Conservation (phyloP, 2,888 invertebrate genomes). For the Stenurella melanura region DNA sequence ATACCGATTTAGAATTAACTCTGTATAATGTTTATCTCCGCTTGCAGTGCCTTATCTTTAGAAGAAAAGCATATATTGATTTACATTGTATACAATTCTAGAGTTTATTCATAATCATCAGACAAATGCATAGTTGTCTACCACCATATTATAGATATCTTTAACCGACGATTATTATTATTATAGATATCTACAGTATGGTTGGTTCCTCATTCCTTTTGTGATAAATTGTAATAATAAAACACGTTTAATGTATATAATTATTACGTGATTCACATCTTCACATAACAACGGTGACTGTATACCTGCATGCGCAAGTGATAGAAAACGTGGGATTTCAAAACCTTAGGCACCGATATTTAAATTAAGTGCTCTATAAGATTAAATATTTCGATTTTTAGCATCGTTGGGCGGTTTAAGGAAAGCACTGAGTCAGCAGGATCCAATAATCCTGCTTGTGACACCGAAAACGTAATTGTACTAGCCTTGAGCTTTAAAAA, state of each 20-base stretch:
- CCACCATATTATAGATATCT: slow-evolving; percentile 9
- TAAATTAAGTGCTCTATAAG: slow-evolving; percentile 49
- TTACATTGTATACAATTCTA: neutral
- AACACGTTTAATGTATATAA: slow-evolving; percentile 27
- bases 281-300: slow-evolving; percentile 5
- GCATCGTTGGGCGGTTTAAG: neutral
- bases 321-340: slow-evolving; percentile 50
- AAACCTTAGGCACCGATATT: slow-evolving; percentile 46
- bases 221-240: slow-evolving; percentile 18
- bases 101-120: neutral
- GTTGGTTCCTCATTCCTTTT: slow-evolving; percentile 21
- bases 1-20: too few species aligned
- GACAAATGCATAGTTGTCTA: neutral
- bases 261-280: slow-evolving; percentile 28
- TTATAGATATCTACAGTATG: neutral
- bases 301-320: slow-evolving; percentile 37
- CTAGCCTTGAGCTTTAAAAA: too few species aligned
- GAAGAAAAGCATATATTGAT: slow-evolving; percentile 2
- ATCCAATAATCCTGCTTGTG: neutral
- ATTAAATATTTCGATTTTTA: slow-evolving; percentile 40
- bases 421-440: neutral
- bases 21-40: too few species aligned
- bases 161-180: slow-evolving; percentile 14
- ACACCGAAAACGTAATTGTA: too few species aligned
- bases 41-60: too few species aligned